Conservation (phyloP, 2,113 vertebrate species). For the Thunnus thynnus region DNA sequence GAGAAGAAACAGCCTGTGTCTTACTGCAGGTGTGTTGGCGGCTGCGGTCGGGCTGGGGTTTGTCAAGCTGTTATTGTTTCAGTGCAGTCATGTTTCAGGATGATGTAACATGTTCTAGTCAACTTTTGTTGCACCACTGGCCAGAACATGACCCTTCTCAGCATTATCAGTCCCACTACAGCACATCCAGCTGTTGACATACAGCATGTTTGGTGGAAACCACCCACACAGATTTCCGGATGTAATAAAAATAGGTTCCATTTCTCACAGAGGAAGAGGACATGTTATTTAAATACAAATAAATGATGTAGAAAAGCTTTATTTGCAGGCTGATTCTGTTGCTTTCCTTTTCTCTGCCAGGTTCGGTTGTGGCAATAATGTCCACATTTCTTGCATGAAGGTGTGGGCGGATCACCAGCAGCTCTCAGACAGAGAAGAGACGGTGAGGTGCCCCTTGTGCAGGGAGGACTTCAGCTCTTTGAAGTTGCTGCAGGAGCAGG, state of each 20-base stretch:
- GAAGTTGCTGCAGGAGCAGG: slow-evolving; percentile 79
- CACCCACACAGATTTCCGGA: slow-evolving; percentile 7
- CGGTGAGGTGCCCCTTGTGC: slow-evolving; percentile 84
- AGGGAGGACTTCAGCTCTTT: slow-evolving; percentile 77
- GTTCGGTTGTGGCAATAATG: slow-evolving; percentile 83
- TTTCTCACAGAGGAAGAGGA: slow-evolving; percentile 1
- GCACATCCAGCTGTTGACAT: slow-evolving; percentile 33
- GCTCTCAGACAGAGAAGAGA: slow-evolving; percentile 31
- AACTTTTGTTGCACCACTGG: slow-evolving; percentile 19
- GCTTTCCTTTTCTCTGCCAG: slow-evolving; percentile 56
- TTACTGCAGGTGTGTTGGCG: slow-evolving; percentile 81
- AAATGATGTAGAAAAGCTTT: neutral
- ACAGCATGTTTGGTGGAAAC: slow-evolving; percentile 10
- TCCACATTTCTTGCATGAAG: slow-evolving; percentile 86
- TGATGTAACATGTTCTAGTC: slow-evolving; percentile 1
- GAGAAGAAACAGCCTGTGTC: slow-evolving; percentile 81
- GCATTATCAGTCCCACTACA: neutral
- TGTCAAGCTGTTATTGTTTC: slow-evolving; percentile 11
- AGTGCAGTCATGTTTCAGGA: slow-evolving; percentile 10
- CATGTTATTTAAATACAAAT: neutral
- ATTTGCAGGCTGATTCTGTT: slow-evolving; percentile 12
- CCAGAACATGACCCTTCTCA: slow-evolving; percentile 36
- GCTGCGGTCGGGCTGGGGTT: neutral
- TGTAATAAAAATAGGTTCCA: slow-evolving; percentile 9
- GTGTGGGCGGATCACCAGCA: slow-evolving; percentile 80